Conservation (phyloP, 2,888 invertebrate genomes). For the Leptopterna dolabrata region DNA sequence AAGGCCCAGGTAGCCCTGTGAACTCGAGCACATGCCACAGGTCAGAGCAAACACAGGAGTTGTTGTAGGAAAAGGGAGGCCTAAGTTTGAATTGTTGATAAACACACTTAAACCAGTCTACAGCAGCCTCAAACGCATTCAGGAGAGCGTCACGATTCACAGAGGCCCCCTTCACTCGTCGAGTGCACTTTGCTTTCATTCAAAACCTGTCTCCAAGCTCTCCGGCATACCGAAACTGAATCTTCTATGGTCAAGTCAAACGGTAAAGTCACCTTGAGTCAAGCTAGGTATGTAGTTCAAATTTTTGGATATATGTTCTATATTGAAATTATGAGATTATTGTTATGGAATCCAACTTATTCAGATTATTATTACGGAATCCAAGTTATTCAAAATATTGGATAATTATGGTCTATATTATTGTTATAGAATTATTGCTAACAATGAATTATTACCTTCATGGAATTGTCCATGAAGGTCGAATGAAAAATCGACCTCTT, state of each 20-base stretch:
- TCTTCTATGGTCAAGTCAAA: background rate
- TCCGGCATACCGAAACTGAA: background rate
- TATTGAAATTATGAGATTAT: no score
- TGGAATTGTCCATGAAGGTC: no score
- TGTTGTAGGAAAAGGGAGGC: background rate
- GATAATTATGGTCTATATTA: no score
- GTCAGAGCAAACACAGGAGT: constrained; percentile 40
- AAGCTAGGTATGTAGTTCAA: no score
- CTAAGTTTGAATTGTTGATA: constrained; percentile 49
- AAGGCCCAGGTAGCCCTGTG: constrained; percentile 12
- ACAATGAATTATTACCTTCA: no score
- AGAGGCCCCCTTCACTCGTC: background rate
- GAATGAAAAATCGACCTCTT: no score
- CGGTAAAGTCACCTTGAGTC: no score
- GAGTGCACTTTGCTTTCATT: constrained; percentile 38
- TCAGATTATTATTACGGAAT: no score
- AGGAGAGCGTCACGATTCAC: constrained; percentile 21
- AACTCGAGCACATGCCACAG: constrained; percentile 45
- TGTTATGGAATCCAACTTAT: no score
- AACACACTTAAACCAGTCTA: constrained; percentile 51
- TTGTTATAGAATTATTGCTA: no score
- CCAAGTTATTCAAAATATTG: no score
- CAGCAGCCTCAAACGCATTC: constrained; percentile 37
- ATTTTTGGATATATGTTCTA: no score
- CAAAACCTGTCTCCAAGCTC: background rate